Evolutionary conservation across 1,140 invertebrate species (phyloP).

Genomic region (Hermatobates lingyangjiaoensis): DNA sequence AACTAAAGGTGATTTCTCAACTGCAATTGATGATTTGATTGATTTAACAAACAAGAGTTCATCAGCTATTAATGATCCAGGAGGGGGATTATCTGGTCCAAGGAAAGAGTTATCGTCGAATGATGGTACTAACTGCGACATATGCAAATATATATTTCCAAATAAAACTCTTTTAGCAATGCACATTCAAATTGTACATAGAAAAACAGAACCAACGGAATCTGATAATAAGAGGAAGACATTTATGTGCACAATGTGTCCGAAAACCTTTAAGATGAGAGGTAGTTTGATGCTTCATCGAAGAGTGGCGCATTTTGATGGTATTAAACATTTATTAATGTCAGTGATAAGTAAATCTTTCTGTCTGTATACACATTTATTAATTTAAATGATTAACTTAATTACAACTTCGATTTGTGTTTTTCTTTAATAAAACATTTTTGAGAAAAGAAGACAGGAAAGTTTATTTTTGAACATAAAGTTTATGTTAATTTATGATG

Average conservation of each 20-base stretch:
- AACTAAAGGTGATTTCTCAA: conserved; percentile 10
- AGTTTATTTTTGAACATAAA: no score
- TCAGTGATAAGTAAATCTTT: no score
- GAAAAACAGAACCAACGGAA: not conserved
- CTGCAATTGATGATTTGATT: conserved; percentile 5
- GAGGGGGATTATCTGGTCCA: not conserved
- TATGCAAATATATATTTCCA: conserved; percentile 46
- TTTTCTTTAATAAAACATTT: no score
- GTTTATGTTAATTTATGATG: no score
- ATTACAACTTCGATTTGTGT: no score
- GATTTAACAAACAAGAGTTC: conserved; percentile 5
- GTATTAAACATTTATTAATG: no score
- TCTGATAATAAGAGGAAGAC: conserved; percentile 6
- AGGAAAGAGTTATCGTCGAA: not conserved
- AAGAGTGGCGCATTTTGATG: conserved; percentile 49
- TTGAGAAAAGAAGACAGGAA: no score
- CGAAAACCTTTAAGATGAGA: conserved; percentile 58
- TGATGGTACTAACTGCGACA: conserved; percentile 1
- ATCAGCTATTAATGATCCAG: not conserved
- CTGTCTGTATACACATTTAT: no score
- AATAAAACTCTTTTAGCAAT: conserved; percentile 45
- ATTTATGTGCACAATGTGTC: conserved; percentile 56
- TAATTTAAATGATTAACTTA: no score
- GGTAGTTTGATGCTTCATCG: conserved; percentile 64
- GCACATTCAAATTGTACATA: conserved; percentile 53